Conservation (phyloP, 2,888 invertebrate genomes). For the Agriopis marginaria region DNA sequence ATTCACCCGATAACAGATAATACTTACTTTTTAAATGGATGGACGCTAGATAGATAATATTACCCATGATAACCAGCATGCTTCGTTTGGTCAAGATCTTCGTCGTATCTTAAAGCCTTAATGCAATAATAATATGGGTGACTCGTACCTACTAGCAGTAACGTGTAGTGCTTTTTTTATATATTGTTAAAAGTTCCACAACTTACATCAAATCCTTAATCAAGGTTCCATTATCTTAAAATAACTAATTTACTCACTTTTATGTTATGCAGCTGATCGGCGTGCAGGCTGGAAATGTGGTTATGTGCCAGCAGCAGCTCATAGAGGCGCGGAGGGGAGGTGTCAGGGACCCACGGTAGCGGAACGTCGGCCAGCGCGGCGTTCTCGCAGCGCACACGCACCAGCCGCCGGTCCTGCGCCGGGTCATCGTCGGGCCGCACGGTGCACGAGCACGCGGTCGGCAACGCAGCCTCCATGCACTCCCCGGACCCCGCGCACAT, state of each 20-base stretch:
- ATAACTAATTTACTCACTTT: not conserved
- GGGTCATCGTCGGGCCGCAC: not conserved
- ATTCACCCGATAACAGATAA: too few species aligned
- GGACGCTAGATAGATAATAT: too few species aligned
- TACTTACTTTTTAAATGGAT: too few species aligned
- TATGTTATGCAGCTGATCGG: not conserved
- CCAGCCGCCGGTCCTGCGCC: not conserved
- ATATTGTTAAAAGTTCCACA: too few species aligned
- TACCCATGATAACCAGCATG: too few species aligned
- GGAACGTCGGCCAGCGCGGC: not conserved
- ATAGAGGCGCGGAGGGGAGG: not conserved
- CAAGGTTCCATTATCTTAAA: too few species aligned
- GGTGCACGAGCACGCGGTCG: not conserved
- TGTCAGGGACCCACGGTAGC: not conserved
- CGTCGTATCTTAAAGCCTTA: too few species aligned
- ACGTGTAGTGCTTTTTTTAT: too few species aligned
- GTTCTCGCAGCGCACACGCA: slow-evolving; percentile 3
- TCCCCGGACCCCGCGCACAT: not conserved
- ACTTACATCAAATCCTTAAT: too few species aligned
- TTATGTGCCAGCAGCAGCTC: slow-evolving; percentile 20
- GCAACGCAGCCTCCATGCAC: not conserved
- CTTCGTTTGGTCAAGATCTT: too few species aligned
- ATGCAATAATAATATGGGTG: too few species aligned
- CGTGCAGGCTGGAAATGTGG: slow-evolving; percentile 30
- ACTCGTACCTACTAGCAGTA: too few species aligned